Conservation (phyloP, 2,888 invertebrate species). For the Drosophila rellima region DNA sequence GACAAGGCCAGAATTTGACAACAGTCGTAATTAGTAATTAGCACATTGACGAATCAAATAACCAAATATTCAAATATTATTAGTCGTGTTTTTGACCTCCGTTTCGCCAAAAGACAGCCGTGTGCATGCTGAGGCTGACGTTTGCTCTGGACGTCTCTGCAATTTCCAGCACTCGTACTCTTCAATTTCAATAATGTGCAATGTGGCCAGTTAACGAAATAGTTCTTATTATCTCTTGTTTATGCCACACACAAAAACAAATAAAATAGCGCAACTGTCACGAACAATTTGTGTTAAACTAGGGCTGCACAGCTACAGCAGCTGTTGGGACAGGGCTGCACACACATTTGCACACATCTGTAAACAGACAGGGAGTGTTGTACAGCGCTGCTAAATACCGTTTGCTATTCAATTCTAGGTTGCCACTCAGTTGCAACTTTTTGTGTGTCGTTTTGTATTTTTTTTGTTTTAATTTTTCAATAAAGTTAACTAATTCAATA, state of each 20-base stretch:
- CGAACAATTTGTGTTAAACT: slow-evolving; percentile 25
- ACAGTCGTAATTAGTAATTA: slow-evolving; percentile 38
- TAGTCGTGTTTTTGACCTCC: slow-evolving; percentile 78
- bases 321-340: slow-evolving; percentile 33
- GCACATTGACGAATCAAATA: slow-evolving; percentile 35
- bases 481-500: too few species aligned
- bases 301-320: slow-evolving; percentile 41
- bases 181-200: slow-evolving; percentile 5
- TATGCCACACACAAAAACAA: slow-evolving; percentile 47
- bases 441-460: too few species aligned
- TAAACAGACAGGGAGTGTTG: slow-evolving; percentile 36
- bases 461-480: too few species aligned
- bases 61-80: slow-evolving; percentile 21
- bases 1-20: slow-evolving; percentile 24
- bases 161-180: slow-evolving; percentile 44
- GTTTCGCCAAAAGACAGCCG: slow-evolving; percentile 85
- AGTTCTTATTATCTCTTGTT: slow-evolving; percentile 35
- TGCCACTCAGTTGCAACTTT: too few species aligned
- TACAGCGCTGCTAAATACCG: slow-evolving; percentile 8
- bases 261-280: slow-evolving; percentile 48
- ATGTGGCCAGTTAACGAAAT: slow-evolving; percentile 27
- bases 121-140: slow-evolving; percentile 80
- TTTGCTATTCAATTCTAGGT: too few species aligned
- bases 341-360: too few species aligned
- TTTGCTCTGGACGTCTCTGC: slow-evolving; percentile 13